Base-by-base conservation (phyloP, 2,797 vertebrate species). In the Thamnophis elegans region DNA sequence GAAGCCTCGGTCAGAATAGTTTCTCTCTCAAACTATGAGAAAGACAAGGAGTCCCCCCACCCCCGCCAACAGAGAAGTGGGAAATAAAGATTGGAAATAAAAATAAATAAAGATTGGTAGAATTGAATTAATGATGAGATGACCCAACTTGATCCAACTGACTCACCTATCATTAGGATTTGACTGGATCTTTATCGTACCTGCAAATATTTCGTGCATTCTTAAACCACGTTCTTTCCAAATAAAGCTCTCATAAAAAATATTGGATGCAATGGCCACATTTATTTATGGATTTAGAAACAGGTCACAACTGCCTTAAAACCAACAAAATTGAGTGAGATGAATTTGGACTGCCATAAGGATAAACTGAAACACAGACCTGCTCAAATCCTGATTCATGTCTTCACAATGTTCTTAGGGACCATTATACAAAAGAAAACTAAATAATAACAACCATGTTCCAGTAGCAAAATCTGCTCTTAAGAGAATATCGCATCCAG, bases 11-110 rank as follows among this genome's bases (percentile, higher is more conserved):
- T 51, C 47, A 51, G 47, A 51, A 51, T 7, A 5, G 47, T 68
- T 62, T 28, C 16, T 42, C 47, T 73, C 73, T 73, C 3, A 3
- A 78, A 78, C 73, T 20, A 78, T 78, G 32, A 78, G 36, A 42
- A 78, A 78, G 73, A 4, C 36, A 78, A 28, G 20, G 65, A 2
- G 32, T 32, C 1, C 6, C 0, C 0, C 2, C 5, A 0, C 59
- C 1, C 59, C 58, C 26, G 11, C 1, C 0, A n/a, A n/a, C 26
- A 11, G 42, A n/a, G 14, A 90, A 42, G 26, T 28, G 5, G 36
- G 2, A 56, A 36, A 54, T 32, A 87, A 87, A 55, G 18, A 13
- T 6, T 86, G n/a, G 53, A 36, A 26, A 54, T n/a, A 85, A 85
- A 53, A 58, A 58, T 58, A 54, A 32, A 53, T n/a, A 85, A 85